Evolutionary conservation across 2,797 vertebrate species (phyloP).

Genomic region (Acrossocheilus wenchowensis): DNA sequence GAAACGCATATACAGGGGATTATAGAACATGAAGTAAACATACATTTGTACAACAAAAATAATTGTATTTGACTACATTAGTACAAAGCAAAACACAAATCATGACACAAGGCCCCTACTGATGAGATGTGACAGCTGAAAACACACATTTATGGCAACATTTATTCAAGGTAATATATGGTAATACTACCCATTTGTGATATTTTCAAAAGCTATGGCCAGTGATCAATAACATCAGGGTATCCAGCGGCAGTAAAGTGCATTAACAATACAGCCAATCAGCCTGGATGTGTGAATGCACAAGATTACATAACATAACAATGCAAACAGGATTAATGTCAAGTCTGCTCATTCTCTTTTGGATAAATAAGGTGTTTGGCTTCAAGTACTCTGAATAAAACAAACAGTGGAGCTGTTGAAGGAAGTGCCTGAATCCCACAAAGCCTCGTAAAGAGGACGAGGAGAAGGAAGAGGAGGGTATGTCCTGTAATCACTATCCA

Average conservation of each 20-base stretch:
- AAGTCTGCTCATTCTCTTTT: slow-evolving; percentile 8
- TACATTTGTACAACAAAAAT: not conserved
- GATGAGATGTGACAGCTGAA: not conserved
- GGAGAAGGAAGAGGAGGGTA: not conserved
- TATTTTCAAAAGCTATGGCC: not conserved
- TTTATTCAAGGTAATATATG: not conserved
- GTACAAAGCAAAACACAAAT: not conserved
- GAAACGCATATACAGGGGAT: not conserved
- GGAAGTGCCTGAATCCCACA: slow-evolving; percentile 34
- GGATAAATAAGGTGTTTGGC: slow-evolving; percentile 42
- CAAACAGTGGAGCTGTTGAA: slow-evolving; percentile 34
- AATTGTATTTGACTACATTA: not conserved
- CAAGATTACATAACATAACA: slow-evolving; percentile 10
- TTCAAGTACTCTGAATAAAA: slow-evolving; percentile 29
- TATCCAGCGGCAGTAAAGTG: not conserved
- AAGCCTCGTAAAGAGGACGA: slow-evolving; percentile 20
- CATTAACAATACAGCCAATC: not conserved
- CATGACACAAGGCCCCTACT: not conserved
- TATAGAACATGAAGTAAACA: not conserved
- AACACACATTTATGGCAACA: not conserved
- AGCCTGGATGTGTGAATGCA: not conserved
- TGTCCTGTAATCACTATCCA: slow-evolving; percentile 14
- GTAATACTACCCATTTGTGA: not conserved
- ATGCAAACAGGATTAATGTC: slow-evolving; percentile 33
- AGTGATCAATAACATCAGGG: not conserved